phyloP scores from a whole-genome alignment of 2,888 invertebrate species.

The Hirtodrosophila alboralis region DNA sequence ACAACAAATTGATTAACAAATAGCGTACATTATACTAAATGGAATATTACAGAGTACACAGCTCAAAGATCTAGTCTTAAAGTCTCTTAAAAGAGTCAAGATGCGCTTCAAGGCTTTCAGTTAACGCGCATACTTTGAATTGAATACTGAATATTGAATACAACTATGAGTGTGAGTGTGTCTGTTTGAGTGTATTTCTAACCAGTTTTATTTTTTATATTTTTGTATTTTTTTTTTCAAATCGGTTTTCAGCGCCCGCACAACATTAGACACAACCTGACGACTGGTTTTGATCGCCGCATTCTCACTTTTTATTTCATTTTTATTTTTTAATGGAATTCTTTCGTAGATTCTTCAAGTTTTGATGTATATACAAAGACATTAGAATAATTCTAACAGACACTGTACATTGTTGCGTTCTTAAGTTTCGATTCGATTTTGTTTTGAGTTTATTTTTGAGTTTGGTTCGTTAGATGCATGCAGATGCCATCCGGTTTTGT shows the following conservation, averaged over 20 bases:
- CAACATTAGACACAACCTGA: slow-evolving; percentile 69
- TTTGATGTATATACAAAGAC: slow-evolving; percentile 14
- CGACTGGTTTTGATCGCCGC: slow-evolving; percentile 66
- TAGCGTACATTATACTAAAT: no score
- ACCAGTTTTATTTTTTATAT: no score
- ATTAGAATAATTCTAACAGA: slow-evolving; percentile 32
- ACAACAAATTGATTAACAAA: no score
- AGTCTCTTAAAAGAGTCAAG: slow-evolving; percentile 65
- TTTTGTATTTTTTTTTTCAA: slow-evolving; percentile 38
- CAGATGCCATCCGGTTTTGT: slow-evolving; percentile 75
- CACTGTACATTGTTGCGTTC: slow-evolving; percentile 5
- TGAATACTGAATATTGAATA: no score
- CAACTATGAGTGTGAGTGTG: background rate
- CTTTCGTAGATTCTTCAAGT: slow-evolving; percentile 54
- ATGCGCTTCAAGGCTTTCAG: slow-evolving; percentile 71
- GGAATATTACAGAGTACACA: slow-evolving; percentile 28
- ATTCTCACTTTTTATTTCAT: slow-evolving; percentile 61
- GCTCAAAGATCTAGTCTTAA: slow-evolving; percentile 1
- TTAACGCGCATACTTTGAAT: slow-evolving; percentile 30
- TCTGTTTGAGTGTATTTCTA: slow-evolving; percentile 49
- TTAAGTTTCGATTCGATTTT: no score
- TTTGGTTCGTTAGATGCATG: slow-evolving; percentile 53
- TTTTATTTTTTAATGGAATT: slow-evolving; percentile 52
- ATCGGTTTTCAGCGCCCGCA: slow-evolving; percentile 31
- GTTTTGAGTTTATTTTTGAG: background rate